Evolutionary conservation across 1,140 invertebrate species (phyloP).

Genomic region (Bradysia coprophila): DNA sequence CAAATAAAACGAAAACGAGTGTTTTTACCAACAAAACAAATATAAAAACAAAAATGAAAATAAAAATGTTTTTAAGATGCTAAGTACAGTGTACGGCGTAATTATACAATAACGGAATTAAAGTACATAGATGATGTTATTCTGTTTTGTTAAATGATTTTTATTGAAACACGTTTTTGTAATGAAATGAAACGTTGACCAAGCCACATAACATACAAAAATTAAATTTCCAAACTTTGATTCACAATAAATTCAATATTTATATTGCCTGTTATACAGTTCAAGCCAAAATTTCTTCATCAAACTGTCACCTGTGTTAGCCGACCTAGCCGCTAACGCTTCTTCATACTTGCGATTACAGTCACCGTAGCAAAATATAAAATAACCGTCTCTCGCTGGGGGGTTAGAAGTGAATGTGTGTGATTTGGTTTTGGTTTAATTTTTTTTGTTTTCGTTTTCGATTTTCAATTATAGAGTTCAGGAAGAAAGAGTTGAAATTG

Average conservation of each 20-base stretch:
- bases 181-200: no score
- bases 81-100: no score
- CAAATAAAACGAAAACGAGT: background rate
- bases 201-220: no score
- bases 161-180: no score
- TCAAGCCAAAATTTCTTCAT: conserved; percentile 26
- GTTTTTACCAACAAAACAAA: conserved; percentile 1
- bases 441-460: background rate
- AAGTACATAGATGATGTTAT: no score
- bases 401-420: background rate
- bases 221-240: no score
- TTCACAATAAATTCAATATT: background rate
- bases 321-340: conserved; percentile 14
- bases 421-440: background rate
- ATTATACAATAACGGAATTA: no score
- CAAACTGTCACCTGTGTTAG: conserved; percentile 23
- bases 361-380: conserved; percentile 24
- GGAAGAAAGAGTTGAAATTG: conserved; percentile 1
- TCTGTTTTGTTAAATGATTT: no score
- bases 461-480: background rate
- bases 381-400: conserved; percentile 22
- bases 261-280: conserved; percentile 17
- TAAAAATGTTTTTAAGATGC: no score
- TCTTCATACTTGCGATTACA: conserved; percentile 24
- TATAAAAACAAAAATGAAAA: conserved; percentile 1